These are phyloP conservation scores for Odontomachus brunneus DNA, from an alignment of 1,140 invertebrate genomes.

Conservation along the genomic window DNA sequence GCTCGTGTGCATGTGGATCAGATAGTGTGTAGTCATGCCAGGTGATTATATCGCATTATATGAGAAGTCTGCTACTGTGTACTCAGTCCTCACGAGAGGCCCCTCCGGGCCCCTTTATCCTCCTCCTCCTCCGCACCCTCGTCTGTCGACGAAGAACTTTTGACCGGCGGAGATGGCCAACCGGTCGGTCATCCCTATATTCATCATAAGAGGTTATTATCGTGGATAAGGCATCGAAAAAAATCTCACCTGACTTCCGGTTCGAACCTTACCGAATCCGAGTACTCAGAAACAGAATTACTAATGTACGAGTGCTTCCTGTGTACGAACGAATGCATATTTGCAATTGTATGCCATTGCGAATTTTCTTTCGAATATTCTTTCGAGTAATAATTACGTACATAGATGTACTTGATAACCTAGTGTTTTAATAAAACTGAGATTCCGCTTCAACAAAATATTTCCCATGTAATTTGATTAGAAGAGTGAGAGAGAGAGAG, in stretches of 20 bases:
- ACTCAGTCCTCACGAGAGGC: slow-evolving; percentile 80
- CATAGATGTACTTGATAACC: not conserved
- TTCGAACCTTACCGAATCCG: slow-evolving; percentile 47
- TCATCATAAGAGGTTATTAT: slow-evolving; percentile 46
- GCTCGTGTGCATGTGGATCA: slow-evolving; percentile 81
- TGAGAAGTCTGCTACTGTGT: slow-evolving; percentile 85
- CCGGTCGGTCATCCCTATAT: slow-evolving; percentile 45
- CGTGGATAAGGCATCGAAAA: slow-evolving; percentile 24
- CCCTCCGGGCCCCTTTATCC: slow-evolving; percentile 68
- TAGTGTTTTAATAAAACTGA: not conserved
- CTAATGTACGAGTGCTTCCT: not conserved
- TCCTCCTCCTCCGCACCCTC: slow-evolving; percentile 54
- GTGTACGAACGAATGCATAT: slow-evolving; percentile 16
- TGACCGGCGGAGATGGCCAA: slow-evolving; percentile 63
- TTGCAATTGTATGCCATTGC: too few species aligned
- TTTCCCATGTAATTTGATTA: not conserved
- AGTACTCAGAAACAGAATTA: slow-evolving; percentile 23
- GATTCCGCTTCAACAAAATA: too few species aligned
- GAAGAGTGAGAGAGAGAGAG: too few species aligned
- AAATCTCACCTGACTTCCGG: slow-evolving; percentile 53
- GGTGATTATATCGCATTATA: slow-evolving; percentile 86
- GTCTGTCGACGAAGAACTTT: slow-evolving; percentile 80
- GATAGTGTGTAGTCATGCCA: slow-evolving; percentile 85
- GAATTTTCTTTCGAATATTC: not conserved
- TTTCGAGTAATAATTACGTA: too few species aligned